These are phyloP conservation scores for Melanostigma gelatinosum DNA, from an alignment of 2,113 vertebrate species.

Conservation along the genomic window DNA sequence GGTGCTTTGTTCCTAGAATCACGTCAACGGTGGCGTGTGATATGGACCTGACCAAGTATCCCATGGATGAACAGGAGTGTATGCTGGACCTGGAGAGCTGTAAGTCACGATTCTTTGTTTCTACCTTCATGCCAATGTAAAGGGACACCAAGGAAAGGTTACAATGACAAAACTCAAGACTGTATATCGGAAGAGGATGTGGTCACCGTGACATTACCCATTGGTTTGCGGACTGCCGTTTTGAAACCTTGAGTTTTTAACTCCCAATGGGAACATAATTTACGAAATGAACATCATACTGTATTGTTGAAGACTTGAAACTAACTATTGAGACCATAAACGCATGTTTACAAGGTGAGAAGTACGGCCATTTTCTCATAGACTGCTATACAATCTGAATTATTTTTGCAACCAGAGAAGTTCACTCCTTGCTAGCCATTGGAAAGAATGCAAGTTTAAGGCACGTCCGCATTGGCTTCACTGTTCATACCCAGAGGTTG, in stretches of 20 bases:
- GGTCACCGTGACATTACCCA: too few relatives aligned
- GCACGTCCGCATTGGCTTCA: too few relatives aligned
- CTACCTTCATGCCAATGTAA: not conserved
- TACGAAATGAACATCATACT: not conserved
- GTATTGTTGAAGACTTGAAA: not conserved
- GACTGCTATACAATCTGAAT: too few relatives aligned
- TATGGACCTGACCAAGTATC: slow-evolving; percentile 98
- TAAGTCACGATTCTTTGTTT: slow-evolving; percentile 77
- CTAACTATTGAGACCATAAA: too few relatives aligned
- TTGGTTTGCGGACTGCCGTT: too few relatives aligned
- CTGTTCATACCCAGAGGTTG: not conserved
- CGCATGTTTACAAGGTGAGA: not conserved
- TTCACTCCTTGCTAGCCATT: too few relatives aligned
- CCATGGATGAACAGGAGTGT: slow-evolving; percentile 98
- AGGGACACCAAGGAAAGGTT: not conserved
- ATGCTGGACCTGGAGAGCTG: slow-evolving; percentile 97
- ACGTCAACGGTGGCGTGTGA: slow-evolving; percentile 97
- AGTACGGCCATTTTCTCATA: too few relatives aligned
- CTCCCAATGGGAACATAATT: too few relatives aligned
- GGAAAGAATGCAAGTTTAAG: not conserved
- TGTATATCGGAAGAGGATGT: too few relatives aligned
- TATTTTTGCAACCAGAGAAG: too few relatives aligned
- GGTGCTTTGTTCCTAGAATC: slow-evolving; percentile 80
- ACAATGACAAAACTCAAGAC: not conserved
- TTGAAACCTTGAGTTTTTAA: too few relatives aligned